Conservation (phyloP, 2,888 invertebrate genomes). For the Baccha elongata region DNA sequence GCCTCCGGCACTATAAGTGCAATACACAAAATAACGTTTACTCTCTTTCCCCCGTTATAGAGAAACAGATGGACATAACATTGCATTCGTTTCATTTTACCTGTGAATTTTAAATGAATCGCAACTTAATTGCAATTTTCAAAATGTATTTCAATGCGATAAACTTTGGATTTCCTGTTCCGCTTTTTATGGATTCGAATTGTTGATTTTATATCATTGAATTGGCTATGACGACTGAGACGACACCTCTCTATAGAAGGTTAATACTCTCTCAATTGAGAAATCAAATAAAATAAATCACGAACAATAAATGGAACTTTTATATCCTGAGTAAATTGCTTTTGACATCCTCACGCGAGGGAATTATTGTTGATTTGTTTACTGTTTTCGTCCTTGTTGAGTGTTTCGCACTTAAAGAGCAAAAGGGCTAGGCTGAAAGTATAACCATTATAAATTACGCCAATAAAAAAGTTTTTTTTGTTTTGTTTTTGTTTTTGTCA, state of each 20-base stretch:
- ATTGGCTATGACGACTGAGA: no score
- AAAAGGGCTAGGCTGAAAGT: neutral
- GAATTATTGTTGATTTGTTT: slow-evolving; percentile 67
- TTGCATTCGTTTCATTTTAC: no score
- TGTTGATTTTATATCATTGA: neutral
- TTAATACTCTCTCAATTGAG: slow-evolving; percentile 35
- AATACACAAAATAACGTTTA: no score
- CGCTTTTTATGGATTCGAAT: neutral
- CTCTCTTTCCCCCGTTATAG: neutral
- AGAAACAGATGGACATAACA: neutral
- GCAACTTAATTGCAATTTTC: slow-evolving; percentile 59
- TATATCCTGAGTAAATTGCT: slow-evolving; percentile 65
- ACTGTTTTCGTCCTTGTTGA: slow-evolving; percentile 28
- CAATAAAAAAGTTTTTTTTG: slow-evolving; percentile 50
- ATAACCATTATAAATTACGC: slow-evolving; percentile 66
- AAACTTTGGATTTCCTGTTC: slow-evolving; percentile 32
- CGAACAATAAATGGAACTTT: slow-evolving; percentile 61
- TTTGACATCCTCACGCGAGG: slow-evolving; percentile 58
- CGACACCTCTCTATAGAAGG: neutral
- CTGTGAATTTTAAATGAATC: slow-evolving; percentile 18
- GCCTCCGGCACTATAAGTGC: slow-evolving; percentile 4
- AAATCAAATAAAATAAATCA: slow-evolving; percentile 72
- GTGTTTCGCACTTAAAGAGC: neutral
- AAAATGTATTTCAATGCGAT: slow-evolving; percentile 36
- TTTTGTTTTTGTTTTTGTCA: slow-evolving; percentile 3